Evolutionary conservation across 2,888 invertebrate genomes (phyloP).

Genomic region (Lithophane ornitopus): DNA sequence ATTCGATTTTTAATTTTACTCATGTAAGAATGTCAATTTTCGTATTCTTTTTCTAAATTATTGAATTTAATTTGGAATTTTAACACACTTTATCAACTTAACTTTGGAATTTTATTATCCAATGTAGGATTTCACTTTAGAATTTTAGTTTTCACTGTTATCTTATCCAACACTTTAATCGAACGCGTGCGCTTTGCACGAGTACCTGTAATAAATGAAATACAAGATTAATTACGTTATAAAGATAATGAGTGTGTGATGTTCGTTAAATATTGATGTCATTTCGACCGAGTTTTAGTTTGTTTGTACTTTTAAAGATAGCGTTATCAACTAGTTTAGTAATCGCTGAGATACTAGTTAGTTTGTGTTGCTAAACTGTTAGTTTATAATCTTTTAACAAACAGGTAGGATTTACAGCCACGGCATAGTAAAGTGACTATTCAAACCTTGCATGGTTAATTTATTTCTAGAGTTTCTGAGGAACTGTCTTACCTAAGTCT

Average conservation of each 20-base stretch:
- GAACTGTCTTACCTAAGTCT: too few species aligned
- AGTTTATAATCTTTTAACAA: constrained; percentile 30
- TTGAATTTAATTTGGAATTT: constrained; percentile 33
- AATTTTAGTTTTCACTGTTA: constrained; percentile 29
- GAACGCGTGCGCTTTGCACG: constrained; percentile 40
- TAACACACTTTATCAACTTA: background rate
- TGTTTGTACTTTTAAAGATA: constrained; percentile 54
- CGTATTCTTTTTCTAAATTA: constrained; percentile 4
- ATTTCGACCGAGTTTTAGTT: constrained; percentile 54
- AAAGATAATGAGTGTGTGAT: constrained; percentile 65
- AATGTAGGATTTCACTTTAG: constrained; percentile 25
- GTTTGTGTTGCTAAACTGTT: constrained; percentile 33
- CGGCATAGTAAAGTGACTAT: background rate
- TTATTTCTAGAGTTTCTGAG: too few species aligned
- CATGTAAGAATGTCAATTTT: background rate
- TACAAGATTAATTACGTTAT: constrained; percentile 56
- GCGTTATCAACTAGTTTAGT: constrained; percentile 58
- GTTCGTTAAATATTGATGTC: constrained; percentile 73
- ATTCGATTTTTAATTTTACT: constrained; percentile 9
- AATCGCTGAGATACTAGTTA: constrained; percentile 41
- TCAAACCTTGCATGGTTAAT: background rate
- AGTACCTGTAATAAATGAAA: constrained; percentile 64
- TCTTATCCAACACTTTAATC: constrained; percentile 16
- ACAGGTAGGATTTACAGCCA: constrained; percentile 28
- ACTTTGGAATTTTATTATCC: constrained; percentile 40